Evolutionary conservation across 2,888 invertebrate genomes (phyloP).

Genomic region (Temnothorax unifasciatus): DNA sequence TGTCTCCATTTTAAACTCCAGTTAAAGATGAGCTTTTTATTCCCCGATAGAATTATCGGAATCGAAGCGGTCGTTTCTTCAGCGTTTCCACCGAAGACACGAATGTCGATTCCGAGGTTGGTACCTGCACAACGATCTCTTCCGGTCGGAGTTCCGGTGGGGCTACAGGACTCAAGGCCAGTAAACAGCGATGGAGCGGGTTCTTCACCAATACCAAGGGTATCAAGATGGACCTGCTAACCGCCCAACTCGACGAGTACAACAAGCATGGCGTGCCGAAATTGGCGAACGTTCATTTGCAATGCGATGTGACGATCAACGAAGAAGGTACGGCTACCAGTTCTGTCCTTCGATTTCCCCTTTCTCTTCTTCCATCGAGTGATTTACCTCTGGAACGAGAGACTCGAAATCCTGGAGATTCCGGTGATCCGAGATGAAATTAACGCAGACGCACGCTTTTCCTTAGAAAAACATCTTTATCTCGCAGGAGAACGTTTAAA

Average conservation of each 20-base stretch:
- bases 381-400: background rate
- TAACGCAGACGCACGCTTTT: background rate
- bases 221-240: constrained; percentile 92
- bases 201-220: constrained; percentile 92
- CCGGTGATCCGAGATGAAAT: background rate
- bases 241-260: constrained; percentile 91
- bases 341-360: background rate
- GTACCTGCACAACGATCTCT: constrained; percentile 75
- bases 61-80: constrained; percentile 86
- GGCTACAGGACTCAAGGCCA: constrained; percentile 84
- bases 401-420: background rate
- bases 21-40: background rate
- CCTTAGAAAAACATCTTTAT: background rate
- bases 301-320: constrained; percentile 86
- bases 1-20: background rate
- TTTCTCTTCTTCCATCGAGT: background rate
- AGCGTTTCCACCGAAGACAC: constrained; percentile 87
- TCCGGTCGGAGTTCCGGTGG: constrained; percentile 81
- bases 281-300: constrained; percentile 86
- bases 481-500: background rate
- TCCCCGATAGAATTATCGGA: constrained; percentile 84
- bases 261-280: constrained; percentile 91
- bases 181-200: constrained; percentile 91
- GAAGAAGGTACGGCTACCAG: constrained; percentile 84
- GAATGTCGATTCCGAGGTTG: constrained; percentile 84